phyloP scores from a whole-genome alignment of 2,797 vertebrate species.

The Geotrypetes seraphini region DNA sequence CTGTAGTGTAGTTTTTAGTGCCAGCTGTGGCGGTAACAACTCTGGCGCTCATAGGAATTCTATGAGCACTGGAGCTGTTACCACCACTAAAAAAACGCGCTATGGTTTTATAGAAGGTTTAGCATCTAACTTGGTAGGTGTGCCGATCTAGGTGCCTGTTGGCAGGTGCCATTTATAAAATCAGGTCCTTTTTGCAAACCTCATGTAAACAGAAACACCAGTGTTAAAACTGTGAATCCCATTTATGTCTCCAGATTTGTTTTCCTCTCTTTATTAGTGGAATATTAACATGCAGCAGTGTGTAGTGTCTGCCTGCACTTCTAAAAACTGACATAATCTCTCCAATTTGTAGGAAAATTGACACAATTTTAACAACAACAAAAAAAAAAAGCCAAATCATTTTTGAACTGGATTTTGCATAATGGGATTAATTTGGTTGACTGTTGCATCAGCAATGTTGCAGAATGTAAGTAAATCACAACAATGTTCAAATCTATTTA shows the following conservation, averaged over 20 bases:
- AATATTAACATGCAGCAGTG: constrained; percentile 36
- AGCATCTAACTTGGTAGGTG: too few relatives aligned
- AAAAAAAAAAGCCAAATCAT: constrained; percentile 51
- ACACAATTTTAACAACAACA: constrained; percentile 58
- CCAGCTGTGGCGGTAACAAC: too few relatives aligned
- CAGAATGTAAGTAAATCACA: constrained; percentile 59
- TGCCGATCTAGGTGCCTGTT: too few relatives aligned
- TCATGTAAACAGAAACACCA: constrained; percentile 47
- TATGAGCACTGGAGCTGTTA: too few relatives aligned
- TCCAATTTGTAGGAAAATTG: constrained; percentile 59
- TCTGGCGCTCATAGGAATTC: too few relatives aligned
- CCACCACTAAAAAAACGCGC: too few relatives aligned
- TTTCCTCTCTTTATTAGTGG: constrained; percentile 44
- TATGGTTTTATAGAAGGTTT: too few relatives aligned
- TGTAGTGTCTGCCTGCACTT: constrained; percentile 38
- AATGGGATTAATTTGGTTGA: constrained; percentile 69
- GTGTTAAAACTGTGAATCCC: constrained; percentile 56
- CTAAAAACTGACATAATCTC: constrained; percentile 52
- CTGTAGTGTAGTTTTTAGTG: too few relatives aligned
- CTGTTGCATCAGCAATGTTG: constrained; percentile 57
- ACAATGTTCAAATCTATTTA: constrained; percentile 40
- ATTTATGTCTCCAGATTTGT: constrained; percentile 47
- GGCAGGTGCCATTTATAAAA: too few relatives aligned
- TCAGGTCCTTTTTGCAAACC: constrained; percentile 23
- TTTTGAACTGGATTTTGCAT: constrained; percentile 66